These are phyloP conservation scores for Vulpes vulpes DNA, from an alignment of 2,113 vertebrate species.

Conservation along the genomic window DNA sequence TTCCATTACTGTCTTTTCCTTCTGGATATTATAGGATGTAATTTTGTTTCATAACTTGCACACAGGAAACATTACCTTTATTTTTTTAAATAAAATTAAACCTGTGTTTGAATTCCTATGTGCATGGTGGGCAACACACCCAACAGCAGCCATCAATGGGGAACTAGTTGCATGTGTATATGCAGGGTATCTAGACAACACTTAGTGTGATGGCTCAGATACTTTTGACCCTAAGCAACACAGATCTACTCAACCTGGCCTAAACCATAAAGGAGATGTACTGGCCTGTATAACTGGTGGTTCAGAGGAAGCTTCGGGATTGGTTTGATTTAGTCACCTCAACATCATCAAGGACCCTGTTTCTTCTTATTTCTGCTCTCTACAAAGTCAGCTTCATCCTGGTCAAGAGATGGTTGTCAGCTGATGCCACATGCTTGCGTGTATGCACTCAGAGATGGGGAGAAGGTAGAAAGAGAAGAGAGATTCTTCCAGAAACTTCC, in stretches of 20 bases:
- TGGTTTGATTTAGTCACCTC: neutral
- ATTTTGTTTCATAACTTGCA: slow-evolving; percentile 36
- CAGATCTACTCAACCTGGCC: neutral
- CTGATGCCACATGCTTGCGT: neutral
- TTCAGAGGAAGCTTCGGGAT: neutral
- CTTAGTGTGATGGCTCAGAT: neutral
- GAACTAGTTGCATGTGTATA: neutral
- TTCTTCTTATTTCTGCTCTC: slow-evolving; percentile 44
- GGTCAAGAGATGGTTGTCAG: neutral
- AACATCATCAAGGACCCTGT: neutral
- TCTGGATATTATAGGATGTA: neutral
- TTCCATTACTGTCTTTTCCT: neutral
- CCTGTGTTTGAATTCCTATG: slow-evolving; percentile 23
- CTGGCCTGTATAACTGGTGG: neutral
- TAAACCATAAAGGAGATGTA: neutral
- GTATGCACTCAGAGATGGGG: neutral
- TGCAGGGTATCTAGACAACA: slow-evolving; percentile 4
- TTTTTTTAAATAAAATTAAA: slow-evolving; percentile 51
- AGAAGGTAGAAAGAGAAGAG: neutral
- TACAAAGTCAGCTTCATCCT: neutral
- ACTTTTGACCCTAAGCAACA: neutral
- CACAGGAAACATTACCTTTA: slow-evolving; percentile 14
- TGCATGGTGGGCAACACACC: neutral
- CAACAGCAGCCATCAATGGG: neutral
- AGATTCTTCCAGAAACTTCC: slow-evolving; percentile 35